Conservation (phyloP, 2,113 vertebrate genomes). For the Struthidea cinerea region DNA sequence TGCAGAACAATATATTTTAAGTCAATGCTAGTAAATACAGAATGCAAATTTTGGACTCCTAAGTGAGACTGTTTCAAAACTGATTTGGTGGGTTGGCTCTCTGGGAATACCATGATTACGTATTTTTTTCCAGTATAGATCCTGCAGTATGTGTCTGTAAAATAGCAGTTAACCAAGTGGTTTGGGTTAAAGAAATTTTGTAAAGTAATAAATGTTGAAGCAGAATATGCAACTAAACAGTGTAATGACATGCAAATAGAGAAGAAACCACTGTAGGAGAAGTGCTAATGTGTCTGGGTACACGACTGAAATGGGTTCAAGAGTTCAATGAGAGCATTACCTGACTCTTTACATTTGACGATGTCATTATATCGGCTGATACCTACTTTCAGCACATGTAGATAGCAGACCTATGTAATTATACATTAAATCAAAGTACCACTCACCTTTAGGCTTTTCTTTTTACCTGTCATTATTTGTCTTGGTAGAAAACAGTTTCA, state of each 20-base stretch:
- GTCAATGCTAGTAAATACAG: background rate
- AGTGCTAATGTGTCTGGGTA: background rate
- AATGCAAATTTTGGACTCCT: background rate
- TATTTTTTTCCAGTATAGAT: background rate
- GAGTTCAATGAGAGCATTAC: slow-evolving; percentile 2
- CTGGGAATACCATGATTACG: background rate
- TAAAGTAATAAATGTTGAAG: background rate
- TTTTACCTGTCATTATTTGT: background rate
- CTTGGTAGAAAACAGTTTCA: background rate
- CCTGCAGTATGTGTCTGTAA: background rate
- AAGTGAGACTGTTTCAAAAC: background rate
- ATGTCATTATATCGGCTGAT: background rate
- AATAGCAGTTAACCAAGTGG: background rate
- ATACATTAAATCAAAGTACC: background rate
- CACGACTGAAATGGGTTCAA: background rate
- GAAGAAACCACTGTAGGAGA: background rate
- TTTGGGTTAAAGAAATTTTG: background rate
- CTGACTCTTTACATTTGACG: background rate
- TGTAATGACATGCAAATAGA: background rate
- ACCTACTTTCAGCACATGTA: background rate
- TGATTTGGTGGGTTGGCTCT: background rate
- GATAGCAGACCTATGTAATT: background rate
- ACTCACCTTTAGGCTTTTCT: background rate
- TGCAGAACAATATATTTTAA: background rate
- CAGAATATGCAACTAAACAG: background rate